A percentile compares a stretch with the other conserved stretches of the same genome.
phyloP scores from a whole-genome alignment of 2,113 vertebrate species.

The Gulo gulo region DNA sequence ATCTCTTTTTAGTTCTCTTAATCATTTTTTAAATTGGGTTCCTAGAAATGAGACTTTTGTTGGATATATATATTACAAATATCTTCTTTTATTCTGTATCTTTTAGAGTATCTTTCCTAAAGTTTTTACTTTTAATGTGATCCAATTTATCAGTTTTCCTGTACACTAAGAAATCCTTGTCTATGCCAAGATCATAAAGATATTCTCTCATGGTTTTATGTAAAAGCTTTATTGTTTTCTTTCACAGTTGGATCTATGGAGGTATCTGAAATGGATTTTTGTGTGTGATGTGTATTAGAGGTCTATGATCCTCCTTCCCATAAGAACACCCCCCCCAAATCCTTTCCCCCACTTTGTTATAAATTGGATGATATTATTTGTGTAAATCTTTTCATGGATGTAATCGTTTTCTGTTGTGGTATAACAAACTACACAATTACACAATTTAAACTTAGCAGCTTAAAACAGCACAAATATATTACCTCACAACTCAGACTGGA shows the following conservation, averaged over 20 bases:
- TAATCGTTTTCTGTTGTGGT: neutral
- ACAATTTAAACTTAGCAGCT: neutral
- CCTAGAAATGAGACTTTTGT: neutral
- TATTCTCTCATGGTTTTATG: neutral
- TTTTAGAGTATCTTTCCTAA: neutral
- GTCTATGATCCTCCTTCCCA: neutral
- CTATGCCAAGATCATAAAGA: neutral
- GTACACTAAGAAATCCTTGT: neutral
- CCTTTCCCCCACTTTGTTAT: neutral
- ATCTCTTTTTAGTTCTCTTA: neutral
- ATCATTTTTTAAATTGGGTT: neutral
- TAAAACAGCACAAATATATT: neutral
- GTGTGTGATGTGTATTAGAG: neutral
- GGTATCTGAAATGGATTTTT: neutral
- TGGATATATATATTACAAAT: neutral
- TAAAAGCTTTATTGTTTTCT: neutral
- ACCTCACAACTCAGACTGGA: neutral
- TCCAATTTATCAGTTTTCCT: neutral
- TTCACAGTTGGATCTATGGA: neutral
- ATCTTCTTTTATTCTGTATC: neutral
- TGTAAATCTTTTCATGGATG: neutral
- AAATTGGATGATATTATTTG: neutral
- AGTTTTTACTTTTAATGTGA: neutral
- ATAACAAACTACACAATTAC: neutral
- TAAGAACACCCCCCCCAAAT: neutral